These are phyloP conservation scores for Argynnis bischoffii DNA, from an alignment of 2,888 invertebrate genomes.

Conservation along the genomic window DNA sequence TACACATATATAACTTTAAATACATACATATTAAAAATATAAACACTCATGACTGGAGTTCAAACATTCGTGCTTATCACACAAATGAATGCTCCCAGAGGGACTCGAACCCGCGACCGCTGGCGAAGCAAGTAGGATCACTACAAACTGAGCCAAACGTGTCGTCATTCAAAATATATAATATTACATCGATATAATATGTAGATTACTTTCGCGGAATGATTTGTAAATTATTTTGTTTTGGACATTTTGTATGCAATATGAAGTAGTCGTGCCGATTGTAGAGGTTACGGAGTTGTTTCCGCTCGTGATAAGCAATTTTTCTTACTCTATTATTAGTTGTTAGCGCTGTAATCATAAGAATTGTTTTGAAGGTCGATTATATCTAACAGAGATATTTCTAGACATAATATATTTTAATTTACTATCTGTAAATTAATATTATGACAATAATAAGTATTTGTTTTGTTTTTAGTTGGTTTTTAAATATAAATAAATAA, in stretches of 20 bases:
- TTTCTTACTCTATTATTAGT: conserved; percentile 17
- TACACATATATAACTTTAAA: no score
- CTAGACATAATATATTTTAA: conserved; percentile 13
- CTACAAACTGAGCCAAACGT: no score
- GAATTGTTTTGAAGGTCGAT: conserved; percentile 19
- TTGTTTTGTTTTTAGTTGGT: not conserved
- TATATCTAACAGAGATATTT: not conserved
- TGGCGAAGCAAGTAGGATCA: no score
- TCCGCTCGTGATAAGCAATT: conserved; percentile 21
- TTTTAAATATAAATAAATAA: not conserved
- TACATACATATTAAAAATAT: no score
- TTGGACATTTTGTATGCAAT: not conserved
- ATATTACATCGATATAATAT: no score
- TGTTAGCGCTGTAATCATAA: conserved; percentile 12
- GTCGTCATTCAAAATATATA: no score
- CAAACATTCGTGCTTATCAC: no score
- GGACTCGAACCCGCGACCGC: no score
- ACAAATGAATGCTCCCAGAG: no score
- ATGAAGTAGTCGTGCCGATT: not conserved
- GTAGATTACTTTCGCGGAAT: no score
- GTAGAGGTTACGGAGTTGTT: conserved; percentile 15
- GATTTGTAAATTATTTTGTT: not conserved
- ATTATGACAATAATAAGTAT: not conserved
- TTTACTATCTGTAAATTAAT: not conserved
- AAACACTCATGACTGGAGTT: no score